Conservation (phyloP, 1,140 invertebrate genomes). For the Ruditapes philippinarum region DNA sequence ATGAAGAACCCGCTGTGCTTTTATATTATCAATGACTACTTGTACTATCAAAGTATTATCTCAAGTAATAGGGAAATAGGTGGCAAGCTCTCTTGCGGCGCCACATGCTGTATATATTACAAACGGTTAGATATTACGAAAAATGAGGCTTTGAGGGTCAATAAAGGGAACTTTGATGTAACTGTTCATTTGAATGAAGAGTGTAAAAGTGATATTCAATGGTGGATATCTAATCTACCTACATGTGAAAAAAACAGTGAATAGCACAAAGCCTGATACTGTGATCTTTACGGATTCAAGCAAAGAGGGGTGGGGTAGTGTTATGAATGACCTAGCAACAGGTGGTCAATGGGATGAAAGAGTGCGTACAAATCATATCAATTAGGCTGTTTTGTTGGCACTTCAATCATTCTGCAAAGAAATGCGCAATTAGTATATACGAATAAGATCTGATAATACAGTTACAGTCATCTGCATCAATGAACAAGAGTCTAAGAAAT, state of each 20-base stretch:
- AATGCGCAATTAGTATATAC: too few relatives aligned
- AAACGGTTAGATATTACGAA: conserved; percentile 55
- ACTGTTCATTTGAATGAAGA: conserved; percentile 42
- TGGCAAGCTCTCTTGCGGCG: background rate
- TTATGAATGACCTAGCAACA: background rate
- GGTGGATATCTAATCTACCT: background rate
- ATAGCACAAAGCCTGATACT: background rate
- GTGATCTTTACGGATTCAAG: background rate
- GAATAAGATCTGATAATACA: background rate
- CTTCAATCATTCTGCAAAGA: background rate
- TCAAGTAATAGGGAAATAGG: background rate
- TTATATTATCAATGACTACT: too few relatives aligned
- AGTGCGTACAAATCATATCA: background rate
- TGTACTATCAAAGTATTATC: too few relatives aligned
- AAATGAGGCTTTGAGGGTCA: conserved; percentile 59
- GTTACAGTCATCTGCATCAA: conserved; percentile 48
- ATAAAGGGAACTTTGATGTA: conserved; percentile 49
- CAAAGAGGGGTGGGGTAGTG: background rate
- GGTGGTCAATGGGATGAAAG: conserved; percentile 26
- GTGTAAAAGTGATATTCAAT: background rate
- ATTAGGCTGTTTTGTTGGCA: background rate
- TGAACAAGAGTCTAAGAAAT: conserved; percentile 45
- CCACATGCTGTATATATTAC: background rate
- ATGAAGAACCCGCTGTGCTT: too few relatives aligned
- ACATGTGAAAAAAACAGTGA: background rate